These are phyloP conservation scores for Rugalucina vietnamica DNA, from an alignment of 2,888 invertebrate genomes.

Conservation along the genomic window DNA sequence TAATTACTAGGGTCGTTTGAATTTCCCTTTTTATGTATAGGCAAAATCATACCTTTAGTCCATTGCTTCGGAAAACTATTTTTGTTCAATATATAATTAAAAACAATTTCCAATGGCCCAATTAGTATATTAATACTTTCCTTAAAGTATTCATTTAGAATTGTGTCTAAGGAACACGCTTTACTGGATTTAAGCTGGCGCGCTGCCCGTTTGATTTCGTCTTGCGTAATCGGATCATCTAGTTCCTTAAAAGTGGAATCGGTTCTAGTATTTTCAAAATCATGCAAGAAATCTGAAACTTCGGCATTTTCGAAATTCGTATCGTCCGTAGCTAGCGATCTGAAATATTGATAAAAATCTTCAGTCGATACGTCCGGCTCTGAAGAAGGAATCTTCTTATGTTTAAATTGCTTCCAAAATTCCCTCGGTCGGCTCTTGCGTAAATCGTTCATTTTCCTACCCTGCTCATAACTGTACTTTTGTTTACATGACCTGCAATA, in stretches of 20 bases:
- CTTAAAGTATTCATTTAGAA: constrained; percentile 13
- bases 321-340: background rate
- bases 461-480: background rate
- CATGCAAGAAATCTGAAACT: background rate
- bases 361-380: background rate
- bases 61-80: constrained; percentile 31
- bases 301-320: background rate
- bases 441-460: background rate
- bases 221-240: background rate
- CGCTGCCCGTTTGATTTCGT: background rate
- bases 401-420: background rate
- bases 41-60: constrained; percentile 42
- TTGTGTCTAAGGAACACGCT: background rate
- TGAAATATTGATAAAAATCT: background rate
- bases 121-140: constrained; percentile 13
- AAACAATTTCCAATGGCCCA: constrained; percentile 8
- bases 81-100: constrained; percentile 27
- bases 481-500: background rate
- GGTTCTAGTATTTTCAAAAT: background rate
- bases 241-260: background rate
- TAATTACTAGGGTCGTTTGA: constrained; percentile 34
- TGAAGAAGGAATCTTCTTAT: background rate
- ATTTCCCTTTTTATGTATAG: constrained; percentile 44
- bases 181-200: background rate
- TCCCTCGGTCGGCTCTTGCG: background rate